Base-by-base conservation (phyloP, 2,797 vertebrate species). In the Notoglanidium macrostoma region DNA sequence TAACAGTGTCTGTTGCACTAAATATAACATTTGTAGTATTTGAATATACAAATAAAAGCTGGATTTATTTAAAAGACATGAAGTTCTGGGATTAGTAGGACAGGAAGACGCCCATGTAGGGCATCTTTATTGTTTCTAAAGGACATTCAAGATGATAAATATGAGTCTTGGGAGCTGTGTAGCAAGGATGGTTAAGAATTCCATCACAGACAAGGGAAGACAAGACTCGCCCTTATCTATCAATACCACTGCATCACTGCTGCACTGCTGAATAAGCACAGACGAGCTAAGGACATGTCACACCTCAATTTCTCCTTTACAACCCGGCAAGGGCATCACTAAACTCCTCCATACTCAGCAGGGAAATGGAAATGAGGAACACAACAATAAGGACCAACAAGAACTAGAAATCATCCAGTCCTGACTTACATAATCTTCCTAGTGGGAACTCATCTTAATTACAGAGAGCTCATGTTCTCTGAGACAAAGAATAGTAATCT, bases 381-480 rank as follows among this genome's bases (percentile, higher is more conserved):
- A 88, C 92, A 92, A 93, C 92, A 93, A 90, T 86, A 90, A 85
- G 86, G 85, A 93, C 88, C 89, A 32, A 21, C 26, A 32, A 49
- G 44, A 49, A 82, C 80, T 32, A 67, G 44, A 82, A 65, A 19
- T 9, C n/a, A 19, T 49, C 15, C 44, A 65, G 26, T 15, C 15
- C 14, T 49, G 2, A 32, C 92, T 95, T 94, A 94, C 91, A 91
- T 93, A 95, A 95, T 89, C 35, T 76, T 85, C 88, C 67, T 70
- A 35, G 84, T 81, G 68, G 51, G 32, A 80, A 77, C 80, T 90
- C 87, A 57, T 81, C 68, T 44, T 87, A 86, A 85, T 82, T 81
- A 44, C 40, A 81, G 21, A 83, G 85, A 92, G 91, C 87, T 91
- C 90, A 89, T 87, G 89, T 87, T 46, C 26, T 46, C 11, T 23